Evolutionary conservation across 2,113 vertebrate genomes (phyloP), one percentile per base, ranked within the genome.

Genomic region (Alligator sinensis): DNA sequence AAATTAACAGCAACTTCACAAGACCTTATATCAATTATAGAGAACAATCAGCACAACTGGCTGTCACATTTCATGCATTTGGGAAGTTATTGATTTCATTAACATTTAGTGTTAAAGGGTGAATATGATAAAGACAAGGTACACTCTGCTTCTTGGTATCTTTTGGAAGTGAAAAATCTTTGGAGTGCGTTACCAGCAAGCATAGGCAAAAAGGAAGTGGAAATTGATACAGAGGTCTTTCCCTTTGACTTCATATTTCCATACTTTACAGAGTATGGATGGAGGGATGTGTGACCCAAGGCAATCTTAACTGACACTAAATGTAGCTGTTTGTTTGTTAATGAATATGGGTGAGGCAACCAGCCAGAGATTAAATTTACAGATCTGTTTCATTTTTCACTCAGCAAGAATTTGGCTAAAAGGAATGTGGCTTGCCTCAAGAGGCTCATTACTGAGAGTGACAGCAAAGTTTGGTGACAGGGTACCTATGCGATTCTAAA

Each of bases 261-360:
- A 95, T 95, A 85, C 90, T 94, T 97, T 3, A 70, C 47, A 93
- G 82, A 84, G 87, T 93, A 95, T 95, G 87, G 94, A 89, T 94
- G 94, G 89, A 94, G 30, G 61, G 87, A 84, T 47, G 21, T 60
- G 76, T 94, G 94, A 95, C 87, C 96, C 95, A 96, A 93, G 91
- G 96, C 96, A 96, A 94, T 96, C 96, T 96, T 88, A 88, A 93
- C 84, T 59, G 93, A 87, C 96, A 97, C 94, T 95, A 96, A 97
- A 96, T 96, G 95, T 92, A 96, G 95, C 78, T 96, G 7, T 74
- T 85, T 96, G 94, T 84, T 92, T 95, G 94, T 96, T 96, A 95
- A 96, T 74, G 22, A 74, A 47, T 76, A 86, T 0, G 34, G 30
- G 1, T 28, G 68, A 80, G n/a, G 60, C 60, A 55, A 91, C 91